Evolutionary conservation across 2,888 invertebrate genomes (phyloP).

Genomic region (Pyrrhia umbra): DNA sequence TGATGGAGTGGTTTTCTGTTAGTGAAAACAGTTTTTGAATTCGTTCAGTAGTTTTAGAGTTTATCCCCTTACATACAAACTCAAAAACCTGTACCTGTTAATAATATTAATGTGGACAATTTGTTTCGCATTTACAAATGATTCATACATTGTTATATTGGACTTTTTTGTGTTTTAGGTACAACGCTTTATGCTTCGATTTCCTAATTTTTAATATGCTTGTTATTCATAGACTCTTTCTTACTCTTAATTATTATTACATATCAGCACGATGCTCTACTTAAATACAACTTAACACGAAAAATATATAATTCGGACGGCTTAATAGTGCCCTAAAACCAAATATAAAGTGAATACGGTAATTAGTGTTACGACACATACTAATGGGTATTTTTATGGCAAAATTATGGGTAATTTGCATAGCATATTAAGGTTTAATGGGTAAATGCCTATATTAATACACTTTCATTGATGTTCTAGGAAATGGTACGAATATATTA

Average conservation of each 20-base stretch:
- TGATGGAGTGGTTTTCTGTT: too few relatives aligned
- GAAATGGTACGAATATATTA: slow-evolving; percentile 2
- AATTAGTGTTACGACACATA: slow-evolving; percentile 47
- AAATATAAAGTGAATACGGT: slow-evolving; percentile 32
- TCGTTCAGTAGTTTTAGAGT: too few relatives aligned
- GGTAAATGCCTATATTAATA: slow-evolving; percentile 31
- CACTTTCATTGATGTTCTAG: slow-evolving; percentile 26
- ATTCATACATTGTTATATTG: too few relatives aligned
- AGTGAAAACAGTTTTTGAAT: too few relatives aligned
- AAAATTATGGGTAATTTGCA: slow-evolving; percentile 47
- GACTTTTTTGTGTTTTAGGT: too few relatives aligned
- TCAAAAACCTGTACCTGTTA: too few relatives aligned
- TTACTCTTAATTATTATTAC: slow-evolving; percentile 22
- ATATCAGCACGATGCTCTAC: slow-evolving; percentile 31
- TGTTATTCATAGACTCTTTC: slow-evolving; percentile 5
- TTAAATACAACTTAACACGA: slow-evolving; percentile 25
- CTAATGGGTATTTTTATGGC: slow-evolving; percentile 41
- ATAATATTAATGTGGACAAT: too few relatives aligned
- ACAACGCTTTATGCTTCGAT: too few relatives aligned
- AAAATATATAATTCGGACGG: slow-evolving; percentile 4
- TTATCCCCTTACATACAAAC: too few relatives aligned
- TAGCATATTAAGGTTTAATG: slow-evolving; percentile 35
- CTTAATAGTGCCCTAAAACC: slow-evolving; percentile 50
- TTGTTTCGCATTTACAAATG: too few relatives aligned
- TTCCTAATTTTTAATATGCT: slow-evolving; percentile 8